These are phyloP conservation scores for Eupsittula cactorum DNA, from an alignment of 2,113 vertebrate genomes.

Conservation along the genomic window DNA sequence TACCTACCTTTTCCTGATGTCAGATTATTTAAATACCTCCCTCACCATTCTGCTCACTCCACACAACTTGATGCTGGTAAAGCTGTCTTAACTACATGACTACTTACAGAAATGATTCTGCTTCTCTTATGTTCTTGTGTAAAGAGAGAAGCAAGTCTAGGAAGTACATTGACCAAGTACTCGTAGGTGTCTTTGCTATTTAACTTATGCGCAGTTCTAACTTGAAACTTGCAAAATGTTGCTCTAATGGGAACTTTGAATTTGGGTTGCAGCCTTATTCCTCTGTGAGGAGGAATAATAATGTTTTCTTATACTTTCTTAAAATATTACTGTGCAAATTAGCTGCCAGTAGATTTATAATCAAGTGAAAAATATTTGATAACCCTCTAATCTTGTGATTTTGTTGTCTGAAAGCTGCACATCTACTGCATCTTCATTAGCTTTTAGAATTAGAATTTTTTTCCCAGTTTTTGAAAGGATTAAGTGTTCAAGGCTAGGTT, in stretches of 20 bases:
- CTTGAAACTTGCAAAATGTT: not conserved
- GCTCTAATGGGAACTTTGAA: not conserved
- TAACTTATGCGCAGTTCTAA: not conserved
- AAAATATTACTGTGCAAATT: not conserved
- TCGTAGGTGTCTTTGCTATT: not conserved
- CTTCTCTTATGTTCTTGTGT: not conserved
- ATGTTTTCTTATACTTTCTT: not conserved
- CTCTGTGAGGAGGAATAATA: not conserved
- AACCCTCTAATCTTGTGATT: not conserved
- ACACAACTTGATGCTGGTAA: slow-evolving; percentile 91
- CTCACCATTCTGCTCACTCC: slow-evolving; percentile 85
- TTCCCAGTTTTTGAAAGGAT: not conserved
- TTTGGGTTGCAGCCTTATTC: not conserved
- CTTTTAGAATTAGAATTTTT: not conserved
- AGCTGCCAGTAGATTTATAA: not conserved
- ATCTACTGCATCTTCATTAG: not conserved
- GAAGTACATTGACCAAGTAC: not conserved
- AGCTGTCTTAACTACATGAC: not conserved
- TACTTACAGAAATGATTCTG: not conserved
- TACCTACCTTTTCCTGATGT: slow-evolving; percentile 92
- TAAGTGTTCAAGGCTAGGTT: not conserved
- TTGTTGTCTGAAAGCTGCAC: not conserved
- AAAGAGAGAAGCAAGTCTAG: not conserved
- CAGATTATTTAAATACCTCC: slow-evolving; percentile 91
- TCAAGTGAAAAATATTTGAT: not conserved